A percentile compares a stretch with the other conserved stretches of the same genome.
Evolutionary conservation across 2,113 vertebrate genomes (phyloP).

Genomic region (Varanus komodoensis): DNA sequence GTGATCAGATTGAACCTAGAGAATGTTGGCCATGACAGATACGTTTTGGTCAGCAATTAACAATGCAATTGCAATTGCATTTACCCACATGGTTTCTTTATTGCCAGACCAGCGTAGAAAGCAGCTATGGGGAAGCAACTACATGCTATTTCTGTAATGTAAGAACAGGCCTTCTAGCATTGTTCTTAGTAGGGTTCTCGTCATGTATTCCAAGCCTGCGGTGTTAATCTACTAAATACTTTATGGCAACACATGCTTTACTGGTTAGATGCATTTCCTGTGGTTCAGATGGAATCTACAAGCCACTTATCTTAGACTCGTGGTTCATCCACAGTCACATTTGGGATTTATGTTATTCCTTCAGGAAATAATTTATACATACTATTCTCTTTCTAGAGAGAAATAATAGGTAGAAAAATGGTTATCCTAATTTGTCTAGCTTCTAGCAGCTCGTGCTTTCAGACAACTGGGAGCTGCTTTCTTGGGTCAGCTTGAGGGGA

Average conservation of each 20-base stretch:
- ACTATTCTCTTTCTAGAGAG: not conserved
- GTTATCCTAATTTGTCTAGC: not conserved
- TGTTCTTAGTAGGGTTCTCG: not conserved
- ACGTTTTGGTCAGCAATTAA: not conserved
- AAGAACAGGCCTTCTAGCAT: conserved; percentile 1
- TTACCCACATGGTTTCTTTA: not conserved
- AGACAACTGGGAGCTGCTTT: not conserved
- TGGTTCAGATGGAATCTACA: not conserved
- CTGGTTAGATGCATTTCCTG: conserved; percentile 10
- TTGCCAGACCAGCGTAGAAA: not conserved
- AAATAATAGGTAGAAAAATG: not conserved
- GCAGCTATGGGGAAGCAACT: not conserved
- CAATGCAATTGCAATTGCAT: not conserved
- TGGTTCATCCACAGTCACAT: not conserved
- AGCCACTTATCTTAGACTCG: conserved; percentile 4
- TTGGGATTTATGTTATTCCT: not conserved
- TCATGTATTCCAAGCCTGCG: not conserved
- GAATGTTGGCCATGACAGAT: not conserved
- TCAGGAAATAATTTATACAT: not conserved
- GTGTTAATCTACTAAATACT: conserved; percentile 21
- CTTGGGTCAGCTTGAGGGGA: conserved; percentile 8
- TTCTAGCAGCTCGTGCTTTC: not conserved
- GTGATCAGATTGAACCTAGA: not conserved
- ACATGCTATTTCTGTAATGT: not conserved
- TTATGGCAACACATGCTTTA: conserved; percentile 27